phyloP scores from a whole-genome alignment of 2,113 vertebrate species.

The Alosa alosa region DNA sequence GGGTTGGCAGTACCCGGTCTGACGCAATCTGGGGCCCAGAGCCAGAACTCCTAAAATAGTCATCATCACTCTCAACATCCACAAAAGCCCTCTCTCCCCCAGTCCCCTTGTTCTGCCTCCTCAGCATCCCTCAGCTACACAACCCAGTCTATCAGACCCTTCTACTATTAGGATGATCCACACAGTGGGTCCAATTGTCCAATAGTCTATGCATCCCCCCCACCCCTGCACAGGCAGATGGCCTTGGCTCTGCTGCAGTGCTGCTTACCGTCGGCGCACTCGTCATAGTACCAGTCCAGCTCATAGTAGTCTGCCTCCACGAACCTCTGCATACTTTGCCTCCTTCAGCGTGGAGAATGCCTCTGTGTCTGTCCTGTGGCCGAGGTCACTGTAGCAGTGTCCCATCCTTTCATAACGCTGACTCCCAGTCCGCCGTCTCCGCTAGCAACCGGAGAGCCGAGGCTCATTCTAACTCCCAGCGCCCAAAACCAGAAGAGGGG shows the following conservation, averaged over 20 bases:
- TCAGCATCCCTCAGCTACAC: not conserved
- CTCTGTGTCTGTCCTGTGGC: conserved; percentile 54
- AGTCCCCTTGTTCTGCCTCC: not conserved
- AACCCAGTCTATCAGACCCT: not conserved
- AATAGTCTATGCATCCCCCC: not conserved
- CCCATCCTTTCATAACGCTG: conserved; percentile 38
- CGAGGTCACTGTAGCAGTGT: conserved; percentile 62
- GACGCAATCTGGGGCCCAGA: conserved; percentile 40
- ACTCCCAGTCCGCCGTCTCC: not conserved
- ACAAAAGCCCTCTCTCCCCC: not conserved
- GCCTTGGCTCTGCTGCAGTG: not conserved
- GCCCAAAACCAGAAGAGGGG: not conserved
- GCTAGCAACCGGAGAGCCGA: not conserved
- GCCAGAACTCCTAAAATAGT: not conserved
- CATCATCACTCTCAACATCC: not conserved
- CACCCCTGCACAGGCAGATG: not conserved
- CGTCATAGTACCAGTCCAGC: conserved; percentile 99
- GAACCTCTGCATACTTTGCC: conserved; percentile 96
- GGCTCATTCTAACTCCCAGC: conserved; percentile 2
- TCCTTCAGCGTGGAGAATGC: conserved; percentile 62
- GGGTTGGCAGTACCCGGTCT: conserved; percentile 21
- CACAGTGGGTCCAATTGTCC: not conserved
- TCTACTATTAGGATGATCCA: not conserved
- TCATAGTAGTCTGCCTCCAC: conserved; percentile 97
- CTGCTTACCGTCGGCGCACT: conserved; percentile 93